Evolutionary conservation across 2,113 vertebrate species (phyloP), one percentile per base, ranked within the genome.

Genomic region (Planiliza haematocheilus): DNA sequence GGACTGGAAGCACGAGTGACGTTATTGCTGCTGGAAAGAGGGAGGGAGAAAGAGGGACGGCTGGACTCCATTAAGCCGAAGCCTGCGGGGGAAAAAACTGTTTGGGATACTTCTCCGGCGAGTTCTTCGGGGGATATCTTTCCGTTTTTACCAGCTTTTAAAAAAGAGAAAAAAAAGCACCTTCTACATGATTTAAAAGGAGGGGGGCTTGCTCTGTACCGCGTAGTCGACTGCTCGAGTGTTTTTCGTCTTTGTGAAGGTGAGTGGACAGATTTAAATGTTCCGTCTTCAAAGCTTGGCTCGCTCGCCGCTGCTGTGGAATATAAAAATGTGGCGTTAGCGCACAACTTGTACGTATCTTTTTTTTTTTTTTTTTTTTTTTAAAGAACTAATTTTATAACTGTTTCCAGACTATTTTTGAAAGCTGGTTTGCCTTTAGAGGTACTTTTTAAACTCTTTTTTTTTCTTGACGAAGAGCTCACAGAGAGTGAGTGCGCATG

Each of bases 1-100:
- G 89, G 91, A 91, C 77, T 89, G 89, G 89, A n/a, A 90, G 72
- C 72, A 80, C 24, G 24, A 30, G 91, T 93, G 93, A 94, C 93
- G 93, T 94, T 67, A 91, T 88, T 79, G 60, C 41, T 82, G 87
- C 52, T 81, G 83, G 82, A 78, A 63, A 78, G 86, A 63, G 90
- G 70, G 86, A 80, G 87, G 39, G 34, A 51, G 49, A 38, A 6
- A 13, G 21, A 77, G 64, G 71, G 86, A 86, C 75, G 87, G 86
- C 90, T 91, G 88, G 93, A 92, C 93, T 95, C 94, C 94, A 95
- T 94, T 95, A 93, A 86, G 82, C 84, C 73, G 39, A 80, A 90
- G 83, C 78, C 79, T 74, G 68, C 66, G 17, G 90, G 90, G 24
- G 24, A 30, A 30, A 89, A 92, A 91, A 91, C 87, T 87, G 80